Evolutionary conservation across 1,140 invertebrate genomes (phyloP).

Genomic region (Heliconius hewitsoni): DNA sequence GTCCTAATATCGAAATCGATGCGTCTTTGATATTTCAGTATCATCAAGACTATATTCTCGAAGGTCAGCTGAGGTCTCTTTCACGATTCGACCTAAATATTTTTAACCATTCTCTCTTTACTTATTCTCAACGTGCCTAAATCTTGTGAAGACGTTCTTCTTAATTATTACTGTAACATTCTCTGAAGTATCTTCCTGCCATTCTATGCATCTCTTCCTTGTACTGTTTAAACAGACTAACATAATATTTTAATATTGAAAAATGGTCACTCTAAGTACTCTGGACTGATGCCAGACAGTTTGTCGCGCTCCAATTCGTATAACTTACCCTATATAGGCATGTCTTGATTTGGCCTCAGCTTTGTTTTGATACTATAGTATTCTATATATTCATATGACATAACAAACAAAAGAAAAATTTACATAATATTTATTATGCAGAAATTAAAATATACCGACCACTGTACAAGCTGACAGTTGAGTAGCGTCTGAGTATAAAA

Average conservation of each 20-base stretch:
- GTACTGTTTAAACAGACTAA: no score
- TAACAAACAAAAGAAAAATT: background rate
- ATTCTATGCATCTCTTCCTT: no score
- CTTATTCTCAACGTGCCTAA: no score
- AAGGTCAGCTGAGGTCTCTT: no score
- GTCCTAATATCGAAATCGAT: background rate
- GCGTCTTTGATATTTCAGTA: background rate
- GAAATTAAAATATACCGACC: background rate
- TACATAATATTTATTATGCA: background rate
- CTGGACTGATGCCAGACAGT: conserved; percentile 41
- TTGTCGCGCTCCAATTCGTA: conserved; percentile 36
- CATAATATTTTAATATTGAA: background rate
- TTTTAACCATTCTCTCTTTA: no score
- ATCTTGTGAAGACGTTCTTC: no score
- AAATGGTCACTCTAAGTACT: conserved; percentile 7
- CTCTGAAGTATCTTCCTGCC: no score
- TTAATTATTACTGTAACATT: no score
- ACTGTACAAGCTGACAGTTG: background rate
- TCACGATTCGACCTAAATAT: no score
- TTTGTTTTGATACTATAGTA: conserved; percentile 1
- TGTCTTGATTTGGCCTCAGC: conserved; percentile 4
- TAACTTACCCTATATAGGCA: conserved; percentile 6
- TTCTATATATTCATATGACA: background rate
- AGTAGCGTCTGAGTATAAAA: no score
- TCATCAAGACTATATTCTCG: no score